A percentile compares a stretch with the other conserved stretches of the same genome.
Evolutionary conservation across 64 coral and sea anemone genomes (phyloP).

Genomic region (Porites lutea): DNA sequence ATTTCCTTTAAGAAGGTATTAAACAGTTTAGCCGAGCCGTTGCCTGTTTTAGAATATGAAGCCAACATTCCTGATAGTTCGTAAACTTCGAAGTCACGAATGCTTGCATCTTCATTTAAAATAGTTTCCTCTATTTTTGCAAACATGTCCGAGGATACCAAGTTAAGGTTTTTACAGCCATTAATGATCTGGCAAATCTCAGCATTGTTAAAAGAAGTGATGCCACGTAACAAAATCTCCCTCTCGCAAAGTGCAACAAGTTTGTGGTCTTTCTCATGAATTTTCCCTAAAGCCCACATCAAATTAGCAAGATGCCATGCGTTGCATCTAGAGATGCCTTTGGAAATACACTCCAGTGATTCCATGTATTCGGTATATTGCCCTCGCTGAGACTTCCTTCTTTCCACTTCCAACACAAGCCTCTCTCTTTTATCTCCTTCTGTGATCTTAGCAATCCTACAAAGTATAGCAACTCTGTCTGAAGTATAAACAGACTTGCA

Average conservation of each 20-base stretch:
- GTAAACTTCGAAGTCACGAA: neutral
- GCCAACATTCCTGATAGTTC: conserved; percentile 26
- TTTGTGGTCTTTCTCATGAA: conserved; percentile 2
- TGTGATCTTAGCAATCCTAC: conserved; percentile 14
- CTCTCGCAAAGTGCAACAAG: conserved; percentile 4
- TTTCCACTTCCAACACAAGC: neutral
- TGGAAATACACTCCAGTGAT: conserved; percentile 13
- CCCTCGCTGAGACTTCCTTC: neutral
- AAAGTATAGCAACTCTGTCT: conserved; percentile 15
- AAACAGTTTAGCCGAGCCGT: conserved; percentile 9
- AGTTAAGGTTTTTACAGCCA: conserved; percentile 7
- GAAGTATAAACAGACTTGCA: neutral
- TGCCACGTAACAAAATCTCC: conserved; percentile 11
- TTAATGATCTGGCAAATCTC: conserved; percentile 15
- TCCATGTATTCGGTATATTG: neutral
- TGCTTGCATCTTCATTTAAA: neutral
- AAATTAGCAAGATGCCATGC: conserved; percentile 1
- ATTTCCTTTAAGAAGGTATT: conserved; percentile 13
- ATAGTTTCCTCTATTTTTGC: conserved; percentile 5
- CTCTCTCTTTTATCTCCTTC: neutral
- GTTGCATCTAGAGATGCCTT: neutral
- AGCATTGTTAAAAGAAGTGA: neutral
- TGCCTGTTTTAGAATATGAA: neutral
- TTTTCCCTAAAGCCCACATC: conserved; percentile 33
- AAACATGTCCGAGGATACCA: neutral